Evolutionary conservation across 1,140 invertebrate genomes (phyloP).

Genomic region (Bombus superbus): DNA sequence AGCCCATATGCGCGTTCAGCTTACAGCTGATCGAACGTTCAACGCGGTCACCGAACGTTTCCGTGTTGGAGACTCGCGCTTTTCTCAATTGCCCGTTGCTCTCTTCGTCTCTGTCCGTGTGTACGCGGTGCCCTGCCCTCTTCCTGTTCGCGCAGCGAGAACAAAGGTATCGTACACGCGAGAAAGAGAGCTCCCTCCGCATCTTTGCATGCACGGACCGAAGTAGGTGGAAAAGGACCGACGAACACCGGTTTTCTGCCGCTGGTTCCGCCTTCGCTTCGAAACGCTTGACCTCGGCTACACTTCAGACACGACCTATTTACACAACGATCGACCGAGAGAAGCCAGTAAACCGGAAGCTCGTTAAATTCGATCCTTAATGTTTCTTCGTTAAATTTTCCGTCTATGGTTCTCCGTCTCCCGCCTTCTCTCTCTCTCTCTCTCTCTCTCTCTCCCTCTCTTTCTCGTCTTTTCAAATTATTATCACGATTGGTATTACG

Average conservation of each 20-base stretch:
- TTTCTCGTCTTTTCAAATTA: background rate
- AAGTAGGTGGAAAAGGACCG: background rate
- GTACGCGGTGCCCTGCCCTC: too few relatives aligned
- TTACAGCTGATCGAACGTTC: slow-evolving; percentile 25
- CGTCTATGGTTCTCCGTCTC: background rate
- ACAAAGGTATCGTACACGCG: slow-evolving; percentile 22
- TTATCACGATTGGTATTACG: background rate
- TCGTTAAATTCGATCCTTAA: slow-evolving; percentile 48
- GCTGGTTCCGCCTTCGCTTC: slow-evolving; percentile 2
- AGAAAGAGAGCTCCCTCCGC: slow-evolving; percentile 10
- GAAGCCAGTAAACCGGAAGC: slow-evolving; percentile 49
- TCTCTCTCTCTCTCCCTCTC: too few relatives aligned
- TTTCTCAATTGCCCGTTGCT: slow-evolving; percentile 9
- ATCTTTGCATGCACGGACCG: background rate
- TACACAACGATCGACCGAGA: slow-evolving; percentile 21
- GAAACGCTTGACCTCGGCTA: slow-evolving; percentile 46
- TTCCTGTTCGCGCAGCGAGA: background rate
- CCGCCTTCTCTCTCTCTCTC: background rate
- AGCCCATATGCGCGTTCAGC: background rate
- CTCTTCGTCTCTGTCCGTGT: background rate
- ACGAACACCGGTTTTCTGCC: slow-evolving; percentile 34
- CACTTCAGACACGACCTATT: slow-evolving; percentile 45
- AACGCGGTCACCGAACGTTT: slow-evolving; percentile 9
- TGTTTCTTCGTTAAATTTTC: slow-evolving; percentile 39
- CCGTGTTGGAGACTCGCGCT: background rate